phyloP scores from a whole-genome alignment of 2,113 vertebrate genomes.

The Gopherus evgoodei region DNA sequence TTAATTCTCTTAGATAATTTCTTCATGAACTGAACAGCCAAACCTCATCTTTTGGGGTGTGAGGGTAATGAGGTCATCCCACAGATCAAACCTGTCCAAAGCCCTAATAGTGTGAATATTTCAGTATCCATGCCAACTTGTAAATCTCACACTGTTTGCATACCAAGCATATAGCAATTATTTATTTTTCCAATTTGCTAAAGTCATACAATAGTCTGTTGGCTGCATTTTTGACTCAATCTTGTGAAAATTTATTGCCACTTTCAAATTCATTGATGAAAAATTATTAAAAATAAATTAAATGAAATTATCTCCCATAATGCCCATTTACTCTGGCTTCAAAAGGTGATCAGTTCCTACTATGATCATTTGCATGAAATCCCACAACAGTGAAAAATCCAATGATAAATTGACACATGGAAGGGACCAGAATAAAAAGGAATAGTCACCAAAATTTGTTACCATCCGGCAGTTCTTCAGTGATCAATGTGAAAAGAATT shows the following conservation, averaged over 20 bases:
- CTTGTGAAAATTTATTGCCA: neutral
- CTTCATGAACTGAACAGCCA: neutral
- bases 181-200: neutral
- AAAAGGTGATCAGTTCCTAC: slow-evolving; percentile 41
- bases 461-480: neutral
- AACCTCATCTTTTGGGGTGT: neutral
- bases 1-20: neutral
- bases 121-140: neutral
- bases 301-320: neutral
- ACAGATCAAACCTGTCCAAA: neutral
- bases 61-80: neutral
- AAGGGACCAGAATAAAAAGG: slow-evolving; percentile 56
- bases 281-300: slow-evolving; percentile 36
- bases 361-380: slow-evolving; percentile 34
- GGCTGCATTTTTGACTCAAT: neutral
- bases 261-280: slow-evolving; percentile 20
- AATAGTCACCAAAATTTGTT: neutral
- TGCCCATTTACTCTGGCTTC: slow-evolving; percentile 24
- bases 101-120: neutral
- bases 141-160: neutral
- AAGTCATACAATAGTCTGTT: neutral
- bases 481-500: neutral
- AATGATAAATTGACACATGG: slow-evolving; percentile 47
- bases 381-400: slow-evolving; percentile 33
- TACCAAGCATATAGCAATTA: neutral